Evolutionary conservation across 2,113 vertebrate genomes (phyloP).

Genomic region (Ptychochromis oligacanthus): DNA sequence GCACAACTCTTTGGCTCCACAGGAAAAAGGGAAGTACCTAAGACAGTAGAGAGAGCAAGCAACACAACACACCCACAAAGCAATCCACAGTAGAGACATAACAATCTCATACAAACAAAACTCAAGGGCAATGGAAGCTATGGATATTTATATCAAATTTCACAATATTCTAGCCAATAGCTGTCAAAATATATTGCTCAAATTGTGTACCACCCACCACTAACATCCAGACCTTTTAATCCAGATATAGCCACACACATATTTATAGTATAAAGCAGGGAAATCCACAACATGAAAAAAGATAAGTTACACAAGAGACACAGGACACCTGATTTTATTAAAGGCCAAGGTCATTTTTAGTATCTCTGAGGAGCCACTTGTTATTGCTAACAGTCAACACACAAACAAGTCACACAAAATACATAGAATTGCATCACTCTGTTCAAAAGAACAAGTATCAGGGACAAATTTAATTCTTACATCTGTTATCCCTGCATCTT

Average conservation of each 20-base stretch:
- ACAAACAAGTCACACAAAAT: background rate
- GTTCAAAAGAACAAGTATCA: background rate
- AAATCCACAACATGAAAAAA: background rate
- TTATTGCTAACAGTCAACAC: background rate
- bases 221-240: background rate
- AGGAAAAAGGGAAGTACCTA: background rate
- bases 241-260: background rate
- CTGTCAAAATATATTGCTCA: background rate
- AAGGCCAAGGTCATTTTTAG: background rate
- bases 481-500: too few species aligned
- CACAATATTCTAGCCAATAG: background rate
- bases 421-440: background rate
- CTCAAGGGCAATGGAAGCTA: background rate
- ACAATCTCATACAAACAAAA: background rate
- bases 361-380: constrained; percentile 1
- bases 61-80: background rate
- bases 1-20: background rate
- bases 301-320: background rate
- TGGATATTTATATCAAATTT: background rate
- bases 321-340: background rate
- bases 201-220: background rate
- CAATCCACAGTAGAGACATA: background rate
- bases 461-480: background rate
- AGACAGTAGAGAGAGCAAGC: background rate
- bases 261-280: background rate